phyloP scores from a whole-genome alignment of 2,113 vertebrate species.

The Cynocephalus volans region DNA sequence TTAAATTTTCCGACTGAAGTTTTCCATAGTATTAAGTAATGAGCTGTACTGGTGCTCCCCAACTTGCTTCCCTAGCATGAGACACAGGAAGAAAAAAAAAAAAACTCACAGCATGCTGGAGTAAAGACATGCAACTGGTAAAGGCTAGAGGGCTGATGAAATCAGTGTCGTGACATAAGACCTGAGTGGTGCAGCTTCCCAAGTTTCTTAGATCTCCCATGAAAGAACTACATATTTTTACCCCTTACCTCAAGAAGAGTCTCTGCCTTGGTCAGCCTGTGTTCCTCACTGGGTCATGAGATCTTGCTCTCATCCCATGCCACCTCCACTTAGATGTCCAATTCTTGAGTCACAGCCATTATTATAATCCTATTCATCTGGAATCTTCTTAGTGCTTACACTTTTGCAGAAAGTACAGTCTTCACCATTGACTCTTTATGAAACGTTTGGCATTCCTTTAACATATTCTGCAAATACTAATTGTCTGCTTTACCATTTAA shows the following conservation, averaged over 20 bases:
- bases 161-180: neutral
- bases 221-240: neutral
- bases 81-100: neutral
- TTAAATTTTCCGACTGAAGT: neutral
- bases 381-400: neutral
- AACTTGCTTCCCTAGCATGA: neutral
- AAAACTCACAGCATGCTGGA: fast-evolving
- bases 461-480: neutral
- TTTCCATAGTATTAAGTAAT: neutral
- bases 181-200: neutral
- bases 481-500: neutral
- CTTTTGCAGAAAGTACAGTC: neutral
- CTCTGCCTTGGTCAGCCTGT: neutral
- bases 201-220: neutral
- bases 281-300: neutral
- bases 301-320: neutral
- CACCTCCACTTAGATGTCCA: neutral
- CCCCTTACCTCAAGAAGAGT: neutral
- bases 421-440: neutral
- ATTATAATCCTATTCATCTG: neutral
- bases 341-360: neutral
- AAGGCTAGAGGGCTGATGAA: neutral
- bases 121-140: neutral
- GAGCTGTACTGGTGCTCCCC: neutral
- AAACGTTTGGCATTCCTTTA: neutral